Evolutionary conservation across 2,113 vertebrate genomes (phyloP), one percentile per base, ranked within the genome.

Genomic region (Cygnus buccinator): DNA sequence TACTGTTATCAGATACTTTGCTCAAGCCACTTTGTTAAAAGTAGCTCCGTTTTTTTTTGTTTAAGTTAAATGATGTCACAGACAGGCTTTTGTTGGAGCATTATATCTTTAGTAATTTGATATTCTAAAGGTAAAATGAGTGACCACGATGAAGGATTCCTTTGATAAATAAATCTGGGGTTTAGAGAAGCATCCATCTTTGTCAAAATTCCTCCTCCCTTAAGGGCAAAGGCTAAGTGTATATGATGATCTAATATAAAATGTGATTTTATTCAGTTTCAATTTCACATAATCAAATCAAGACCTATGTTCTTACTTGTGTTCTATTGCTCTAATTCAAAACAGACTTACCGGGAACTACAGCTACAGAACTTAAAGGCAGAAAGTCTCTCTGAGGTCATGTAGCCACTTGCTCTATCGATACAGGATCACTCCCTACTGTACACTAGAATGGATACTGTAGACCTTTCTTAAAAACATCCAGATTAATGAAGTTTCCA

Each of bases 231-330:
- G 90, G 87, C 63, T 94, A 97, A 96, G 43, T 94, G 87, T 70
- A 65, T 77, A 61, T 10, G 67, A 87, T 93, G 92, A 97, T 91
- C 86, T 92, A 95, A 91, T 74, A 43, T 57, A 82, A 86, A 62
- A 87, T 72, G 77, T 82, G 84, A 92, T 93, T 97, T 95, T 93
- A 94, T 92, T 93, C 92, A 17, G 1, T 91, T 85, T 94, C 90
- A 91, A 79, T 96, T 93, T 92, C 59, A 71, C 48, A 37, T 95
- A 95, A 97, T 94, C 81, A 94, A 87, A 92, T 93, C 84, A 96
- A 96, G 90, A 85, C 57, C 37, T 84, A 15, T 90, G 68, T 88
- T 87, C 75, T 91, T 87, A 83, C 67, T 92, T 76, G 39, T 87
- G 29, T 26, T 91, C 26, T 48, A 68, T 55, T 77, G 55, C 57